phyloP scores from a whole-genome alignment of 2,113 vertebrate genomes.

The Clarias gariepinus region DNA sequence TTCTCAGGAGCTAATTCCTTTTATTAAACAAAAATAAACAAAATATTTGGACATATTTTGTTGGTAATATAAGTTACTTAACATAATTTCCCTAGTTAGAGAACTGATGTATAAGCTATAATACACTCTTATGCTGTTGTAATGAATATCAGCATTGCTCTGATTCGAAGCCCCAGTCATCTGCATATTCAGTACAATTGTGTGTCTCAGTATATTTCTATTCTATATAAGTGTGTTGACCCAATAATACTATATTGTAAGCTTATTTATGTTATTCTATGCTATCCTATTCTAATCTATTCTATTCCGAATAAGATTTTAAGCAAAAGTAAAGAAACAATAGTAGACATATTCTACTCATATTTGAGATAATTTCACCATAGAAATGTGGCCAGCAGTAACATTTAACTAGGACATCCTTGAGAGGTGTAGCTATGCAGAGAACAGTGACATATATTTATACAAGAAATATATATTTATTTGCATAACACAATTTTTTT shows the following conservation, averaged over 20 bases:
- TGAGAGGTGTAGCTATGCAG: background rate
- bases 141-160: background rate
- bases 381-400: background rate
- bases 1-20: background rate
- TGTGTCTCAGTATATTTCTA: background rate
- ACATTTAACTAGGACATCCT: background rate
- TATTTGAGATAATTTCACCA: background rate
- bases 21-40: background rate
- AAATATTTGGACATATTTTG: background rate
- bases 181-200: background rate
- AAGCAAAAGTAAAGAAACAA: background rate
- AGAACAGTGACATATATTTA: conserved; percentile 9
- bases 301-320: background rate
- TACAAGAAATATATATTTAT: background rate
- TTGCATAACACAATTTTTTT: conserved; percentile 1
- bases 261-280: background rate
- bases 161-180: background rate
- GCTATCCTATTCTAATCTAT: background rate
- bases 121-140: background rate
- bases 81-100: background rate
- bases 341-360: background rate
- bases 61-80: background rate
- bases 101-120: background rate
- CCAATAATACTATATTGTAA: background rate
- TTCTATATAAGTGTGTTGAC: background rate